Percentiles rank a stretch among this genome's conserved stretches.
Conservation (phyloP, 2,888 invertebrate species). For the Trilocha varians region DNA sequence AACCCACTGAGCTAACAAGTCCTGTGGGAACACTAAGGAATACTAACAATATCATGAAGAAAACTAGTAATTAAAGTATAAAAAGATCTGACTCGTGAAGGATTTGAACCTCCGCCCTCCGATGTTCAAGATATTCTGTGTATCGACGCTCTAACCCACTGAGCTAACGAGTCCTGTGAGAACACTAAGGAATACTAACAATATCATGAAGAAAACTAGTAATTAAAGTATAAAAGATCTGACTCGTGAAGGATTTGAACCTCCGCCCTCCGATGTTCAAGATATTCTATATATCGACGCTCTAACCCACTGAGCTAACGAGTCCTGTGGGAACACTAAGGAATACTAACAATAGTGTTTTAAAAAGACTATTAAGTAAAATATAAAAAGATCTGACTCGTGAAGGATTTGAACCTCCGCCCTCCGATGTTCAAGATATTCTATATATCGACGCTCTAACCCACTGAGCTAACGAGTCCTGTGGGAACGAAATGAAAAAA, state of each 20-base stretch:
- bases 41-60: too few relatives aligned
- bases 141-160: constrained; percentile 28
- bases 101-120: constrained; percentile 28
- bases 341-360: too few relatives aligned
- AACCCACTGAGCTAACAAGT: too few relatives aligned
- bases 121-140: constrained; percentile 16
- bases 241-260: constrained; percentile 29
- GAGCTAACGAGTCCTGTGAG: constrained; percentile 21
- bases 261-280: constrained; percentile 26
- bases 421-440: constrained; percentile 20
- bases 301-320: constrained; percentile 30
- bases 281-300: constrained; percentile 18
- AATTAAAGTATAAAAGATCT: constrained; percentile 4
- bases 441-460: constrained; percentile 25
- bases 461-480: constrained; percentile 27
- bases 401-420: constrained; percentile 29
- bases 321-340: too few relatives aligned
- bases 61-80: too few relatives aligned
- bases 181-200: neutral
- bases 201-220: neutral
- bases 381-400: constrained; percentile 17
- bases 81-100: constrained; percentile 21
- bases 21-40: too few relatives aligned
- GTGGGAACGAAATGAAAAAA: neutral
- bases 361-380: too few relatives aligned